Conservation (phyloP, 1,140 invertebrate species). For the Euglossa dilemma region DNA sequence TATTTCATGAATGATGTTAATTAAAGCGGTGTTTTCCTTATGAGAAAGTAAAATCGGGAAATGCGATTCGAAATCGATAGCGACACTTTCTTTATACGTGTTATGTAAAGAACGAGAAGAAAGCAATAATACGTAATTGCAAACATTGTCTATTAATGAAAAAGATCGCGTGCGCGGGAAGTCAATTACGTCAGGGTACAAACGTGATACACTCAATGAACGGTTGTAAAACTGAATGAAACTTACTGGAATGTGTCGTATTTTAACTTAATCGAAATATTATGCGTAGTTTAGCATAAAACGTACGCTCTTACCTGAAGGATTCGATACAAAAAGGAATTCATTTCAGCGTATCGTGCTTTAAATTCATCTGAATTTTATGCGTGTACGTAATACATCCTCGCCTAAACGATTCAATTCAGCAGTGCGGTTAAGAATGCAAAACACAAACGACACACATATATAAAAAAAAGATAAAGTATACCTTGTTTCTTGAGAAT, state of each 20-base stretch:
- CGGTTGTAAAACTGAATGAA: slow-evolving; percentile 14
- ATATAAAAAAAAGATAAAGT: neutral
- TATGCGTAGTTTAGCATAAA: slow-evolving; percentile 8
- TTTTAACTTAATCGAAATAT: slow-evolving; percentile 16
- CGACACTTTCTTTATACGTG: neutral
- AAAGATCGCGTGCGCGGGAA: slow-evolving; percentile 30
- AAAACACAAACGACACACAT: neutral
- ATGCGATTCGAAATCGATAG: neutral
- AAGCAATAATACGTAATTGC: neutral
- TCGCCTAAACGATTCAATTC: neutral
- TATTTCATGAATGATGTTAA: no score
- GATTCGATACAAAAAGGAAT: neutral
- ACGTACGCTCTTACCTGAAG: neutral
- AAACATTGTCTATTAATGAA: slow-evolving; percentile 37
- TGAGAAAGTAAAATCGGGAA: neutral
- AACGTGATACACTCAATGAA: slow-evolving; percentile 34
- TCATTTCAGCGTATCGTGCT: neutral
- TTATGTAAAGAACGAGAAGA: neutral
- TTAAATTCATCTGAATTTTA: slow-evolving; percentile 2
- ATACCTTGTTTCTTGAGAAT: neutral
- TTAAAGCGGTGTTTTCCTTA: neutral
- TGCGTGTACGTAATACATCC: neutral
- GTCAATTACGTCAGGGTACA: slow-evolving; percentile 11
- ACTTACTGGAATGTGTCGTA: neutral
- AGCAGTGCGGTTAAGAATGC: neutral